phyloP scores from a whole-genome alignment of 2,888 invertebrate species.

The Sussaba pulchella region DNA sequence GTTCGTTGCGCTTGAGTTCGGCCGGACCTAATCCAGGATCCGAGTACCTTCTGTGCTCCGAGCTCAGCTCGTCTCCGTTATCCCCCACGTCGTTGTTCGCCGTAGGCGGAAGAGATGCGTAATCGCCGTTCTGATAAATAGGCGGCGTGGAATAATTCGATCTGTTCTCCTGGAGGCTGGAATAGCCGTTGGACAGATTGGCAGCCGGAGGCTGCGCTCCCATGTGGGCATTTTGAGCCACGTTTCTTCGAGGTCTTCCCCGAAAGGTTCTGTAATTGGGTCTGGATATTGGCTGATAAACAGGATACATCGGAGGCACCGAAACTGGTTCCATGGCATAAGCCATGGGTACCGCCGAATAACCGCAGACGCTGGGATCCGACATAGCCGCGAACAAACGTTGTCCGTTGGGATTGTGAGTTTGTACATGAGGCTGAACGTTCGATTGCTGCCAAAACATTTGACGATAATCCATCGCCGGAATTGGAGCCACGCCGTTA shows the following conservation, averaged over 20 bases:
- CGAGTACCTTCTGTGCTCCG: slow-evolving; percentile 87
- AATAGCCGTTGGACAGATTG: slow-evolving; percentile 75
- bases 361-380: slow-evolving; percentile 84
- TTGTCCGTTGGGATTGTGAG: slow-evolving; percentile 79
- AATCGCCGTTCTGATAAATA: slow-evolving; percentile 83
- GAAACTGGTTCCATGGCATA: slow-evolving; percentile 88
- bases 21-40: slow-evolving; percentile 88
- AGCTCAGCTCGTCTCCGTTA: slow-evolving; percentile 85
- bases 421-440: slow-evolving; percentile 67
- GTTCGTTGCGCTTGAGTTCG: slow-evolving; percentile 83
- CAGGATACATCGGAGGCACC: slow-evolving; percentile 87
- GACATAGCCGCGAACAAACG: slow-evolving; percentile 85
- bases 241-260: slow-evolving; percentile 72
- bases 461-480: slow-evolving; percentile 75
- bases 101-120: slow-evolving; percentile 90
- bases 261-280: slow-evolving; percentile 75
- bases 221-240: slow-evolving; percentile 68
- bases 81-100: slow-evolving; percentile 86
- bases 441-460: slow-evolving; percentile 77
- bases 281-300: slow-evolving; percentile 85
- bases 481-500: slow-evolving; percentile 60
- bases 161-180: slow-evolving; percentile 77
- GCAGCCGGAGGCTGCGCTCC: neutral
- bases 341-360: slow-evolving; percentile 83
- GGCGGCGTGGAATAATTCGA: slow-evolving; percentile 70